Base-by-base conservation (phyloP, 2,113 vertebrate species). In the Mixornis gularis region DNA sequence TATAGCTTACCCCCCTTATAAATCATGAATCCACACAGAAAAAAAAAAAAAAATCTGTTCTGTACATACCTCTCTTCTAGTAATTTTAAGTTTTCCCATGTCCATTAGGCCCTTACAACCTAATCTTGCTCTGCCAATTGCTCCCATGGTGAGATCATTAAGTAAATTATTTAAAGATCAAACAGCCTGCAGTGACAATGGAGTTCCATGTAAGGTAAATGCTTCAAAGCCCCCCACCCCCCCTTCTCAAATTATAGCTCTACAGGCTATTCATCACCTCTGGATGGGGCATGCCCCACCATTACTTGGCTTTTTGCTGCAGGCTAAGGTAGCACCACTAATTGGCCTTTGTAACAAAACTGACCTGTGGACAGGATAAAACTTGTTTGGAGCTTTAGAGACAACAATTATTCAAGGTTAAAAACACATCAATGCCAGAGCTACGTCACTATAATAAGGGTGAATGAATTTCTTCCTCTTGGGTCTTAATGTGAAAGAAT, bases 101-200 rank as follows among this genome's bases (percentile, higher is more conserved):
- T 99, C 98, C 98, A 99, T 99, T 99, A 99, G 98, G 98, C 98
- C 95, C 98, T 98, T 98, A 98, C 98, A 98, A 98, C 98, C 98
- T 99, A 99, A 99, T 99, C 98, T 99, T 97, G 98, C 98, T 98
- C 98, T 97, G 98, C 98, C 98, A 98, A 98, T 99, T 98, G 98
- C 98, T 99, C 98, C 98, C 98, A 98, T 98, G 98, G 98, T 99
- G 99, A 99, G 99, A 99, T 99, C 99, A 99, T 99, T 99, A 99
- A 99, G 99, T 98, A 98, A 99, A 99, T 99, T 98, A 99, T 99
- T 99, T 99, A 99, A 98, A 99, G 99, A 99, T 99, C 99, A 99
- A 99, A 99, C 98, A 98, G 98, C 98, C 98, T 98, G 98, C 98
- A 98, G 98, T 98, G 98, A 99, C 99, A 99, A 99, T 99, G 98